Evolutionary conservation across 1,140 invertebrate genomes (phyloP).

Genomic region (Cheumatopsyche charites): DNA sequence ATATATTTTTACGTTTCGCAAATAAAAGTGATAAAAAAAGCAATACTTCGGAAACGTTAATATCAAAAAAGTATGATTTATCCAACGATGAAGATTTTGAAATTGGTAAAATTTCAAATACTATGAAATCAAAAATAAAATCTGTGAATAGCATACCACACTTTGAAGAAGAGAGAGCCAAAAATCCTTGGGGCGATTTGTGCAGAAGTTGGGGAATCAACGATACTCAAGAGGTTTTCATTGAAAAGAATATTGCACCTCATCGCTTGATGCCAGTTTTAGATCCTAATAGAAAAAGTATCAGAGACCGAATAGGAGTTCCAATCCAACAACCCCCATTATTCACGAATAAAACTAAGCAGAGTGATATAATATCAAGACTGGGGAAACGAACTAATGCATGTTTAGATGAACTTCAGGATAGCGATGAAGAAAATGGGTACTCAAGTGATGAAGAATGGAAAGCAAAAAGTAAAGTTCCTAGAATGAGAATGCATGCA

Average conservation of each 20-base stretch:
- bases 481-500: slow-evolving; percentile 85
- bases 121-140: slow-evolving; percentile 44
- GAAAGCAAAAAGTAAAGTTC: slow-evolving; percentile 68
- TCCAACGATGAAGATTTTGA: slow-evolving; percentile 16
- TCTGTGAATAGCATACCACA: not conserved
- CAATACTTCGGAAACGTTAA: slow-evolving; percentile 38
- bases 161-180: slow-evolving; percentile 48
- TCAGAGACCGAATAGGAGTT: slow-evolving; percentile 18
- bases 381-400: slow-evolving; percentile 17
- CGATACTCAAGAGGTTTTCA: slow-evolving; percentile 65
- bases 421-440: slow-evolving; percentile 27
- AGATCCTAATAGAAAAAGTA: slow-evolving; percentile 18
- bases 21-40: slow-evolving; percentile 47
- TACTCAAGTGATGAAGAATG: slow-evolving; percentile 56
- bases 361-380: slow-evolving; percentile 21
- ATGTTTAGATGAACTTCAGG: slow-evolving; percentile 55
- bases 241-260: slow-evolving; percentile 9
- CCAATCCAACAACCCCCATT: slow-evolving; percentile 24
- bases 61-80: slow-evolving; percentile 45
- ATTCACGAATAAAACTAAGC: slow-evolving; percentile 4
- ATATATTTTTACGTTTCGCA: slow-evolving; percentile 45
- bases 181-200: slow-evolving; percentile 77
- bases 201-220: slow-evolving; percentile 71
- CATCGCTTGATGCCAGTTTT: not conserved
- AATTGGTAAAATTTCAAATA: slow-evolving; percentile 42